phyloP scores from a whole-genome alignment of 2,113 vertebrate species.

The Zosterops hypoxanthus region DNA sequence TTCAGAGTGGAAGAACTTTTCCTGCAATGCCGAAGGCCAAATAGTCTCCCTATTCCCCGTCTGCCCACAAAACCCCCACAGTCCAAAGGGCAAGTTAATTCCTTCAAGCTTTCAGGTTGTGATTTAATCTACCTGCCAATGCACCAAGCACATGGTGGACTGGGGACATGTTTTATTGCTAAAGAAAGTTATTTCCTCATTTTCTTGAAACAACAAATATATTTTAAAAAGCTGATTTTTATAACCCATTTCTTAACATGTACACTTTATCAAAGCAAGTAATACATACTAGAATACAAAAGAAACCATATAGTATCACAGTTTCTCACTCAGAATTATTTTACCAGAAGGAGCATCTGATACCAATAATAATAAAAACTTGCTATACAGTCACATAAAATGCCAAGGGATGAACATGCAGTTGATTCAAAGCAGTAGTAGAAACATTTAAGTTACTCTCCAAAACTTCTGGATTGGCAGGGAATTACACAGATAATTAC shows the following conservation, averaged over 20 bases:
- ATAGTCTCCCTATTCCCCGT: not conserved
- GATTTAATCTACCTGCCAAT: not conserved
- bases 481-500: not conserved
- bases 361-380: not conserved
- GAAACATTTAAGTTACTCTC: not conserved
- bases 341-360: not conserved
- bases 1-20: not conserved
- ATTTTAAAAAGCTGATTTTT: not conserved
- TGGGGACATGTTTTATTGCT: not conserved
- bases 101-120: not conserved
- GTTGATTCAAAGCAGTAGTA: not conserved
- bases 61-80: not conserved
- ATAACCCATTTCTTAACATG: not conserved
- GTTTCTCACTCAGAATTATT: not conserved
- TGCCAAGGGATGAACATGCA: not conserved
- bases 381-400: not conserved
- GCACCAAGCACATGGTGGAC: not conserved
- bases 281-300: not conserved
- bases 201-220: not conserved
- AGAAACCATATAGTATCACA: fast-evolving
- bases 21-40: not conserved
- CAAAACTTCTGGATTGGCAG: not conserved
- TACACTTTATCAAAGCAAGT: not conserved
- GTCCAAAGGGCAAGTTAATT: not conserved
- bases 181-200: not conserved